Evolutionary conservation across 2,888 invertebrate genomes (phyloP), one percentile per base, ranked within the genome.

Genomic region (Corythucha ciliata): DNA sequence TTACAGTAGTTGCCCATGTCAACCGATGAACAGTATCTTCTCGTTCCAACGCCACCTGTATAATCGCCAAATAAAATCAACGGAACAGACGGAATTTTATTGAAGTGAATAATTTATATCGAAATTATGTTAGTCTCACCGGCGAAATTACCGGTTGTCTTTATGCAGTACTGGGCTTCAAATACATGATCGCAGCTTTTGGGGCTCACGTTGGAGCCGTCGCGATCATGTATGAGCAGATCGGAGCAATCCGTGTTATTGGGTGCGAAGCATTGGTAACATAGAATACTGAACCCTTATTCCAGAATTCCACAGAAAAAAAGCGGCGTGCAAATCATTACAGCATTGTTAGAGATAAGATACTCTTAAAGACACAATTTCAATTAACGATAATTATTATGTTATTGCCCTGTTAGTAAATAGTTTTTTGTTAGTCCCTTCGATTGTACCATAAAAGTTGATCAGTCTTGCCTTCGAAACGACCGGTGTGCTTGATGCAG

Each of bases 401-500:
- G n/a, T n/a, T n/a, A n/a, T n/a, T n/a, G n/a, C n/a, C n/a, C n/a
- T n/a, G 29, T 29, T 29, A 33, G 4, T 14, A 4, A 33, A 5
- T 33, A 33, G 18, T 5, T 16, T 33, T 33, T 16, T 33, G 33
- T 33, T 33, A 33, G 33, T 33, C 29, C n/a, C 29, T 29, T 18
- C 33, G 18, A n/a, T n/a, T n/a, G n/a, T n/a, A n/a, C n/a, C n/a
- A n/a, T n/a, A n/a, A n/a, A n/a, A n/a, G n/a, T n/a, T n/a, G n/a
- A n/a, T 32, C 4, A 40, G 29, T 44, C 56, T 51, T 74, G 86
- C 87, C 90, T 83, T 88, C 89, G 63, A 77, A 88, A 65, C 93
- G 78, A 58, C 94, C 94, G 54, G 88, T 83, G 64, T 89, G 87
- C 73, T 96, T 96, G 61, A 96, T 78, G 70, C 96, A 96, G 69